These are phyloP conservation scores for Camponotus vicinus DNA, from an alignment of 1,140 invertebrate genomes.

Conservation along the genomic window DNA sequence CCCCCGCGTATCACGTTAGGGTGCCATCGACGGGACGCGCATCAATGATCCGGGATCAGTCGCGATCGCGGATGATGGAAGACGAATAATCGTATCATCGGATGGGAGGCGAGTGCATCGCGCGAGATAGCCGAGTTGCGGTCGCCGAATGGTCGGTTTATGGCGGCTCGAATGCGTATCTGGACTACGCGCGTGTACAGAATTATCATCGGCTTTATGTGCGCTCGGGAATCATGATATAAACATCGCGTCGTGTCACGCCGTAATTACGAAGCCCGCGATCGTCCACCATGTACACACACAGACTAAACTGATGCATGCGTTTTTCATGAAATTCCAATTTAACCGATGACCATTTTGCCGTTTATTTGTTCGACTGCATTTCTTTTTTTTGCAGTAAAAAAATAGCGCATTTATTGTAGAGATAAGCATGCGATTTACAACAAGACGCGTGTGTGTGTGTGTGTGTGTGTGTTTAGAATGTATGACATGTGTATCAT, in stretches of 20 bases:
- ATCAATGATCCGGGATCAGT: conserved; percentile 26
- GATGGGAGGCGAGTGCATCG: conserved; percentile 51
- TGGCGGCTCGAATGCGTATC: conserved; percentile 22
- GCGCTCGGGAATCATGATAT: conserved; percentile 6
- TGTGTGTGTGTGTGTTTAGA: too few relatives aligned
- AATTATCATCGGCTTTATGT: conserved; percentile 44
- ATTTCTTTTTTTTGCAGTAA: not conserved
- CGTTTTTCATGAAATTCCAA: not conserved
- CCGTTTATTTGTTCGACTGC: not conserved
- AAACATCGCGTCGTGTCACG: conserved; percentile 11
- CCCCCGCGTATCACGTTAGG: not conserved
- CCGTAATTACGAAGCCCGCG: not conserved
- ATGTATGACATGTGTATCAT: not conserved
- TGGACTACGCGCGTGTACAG: not conserved
- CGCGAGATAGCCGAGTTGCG: conserved; percentile 42
- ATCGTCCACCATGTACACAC: too few relatives aligned
- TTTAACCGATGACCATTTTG: not conserved
- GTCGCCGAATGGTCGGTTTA: conserved; percentile 10
- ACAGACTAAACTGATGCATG: not conserved
- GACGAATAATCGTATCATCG: conserved; percentile 57
- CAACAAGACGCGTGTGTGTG: not conserved
- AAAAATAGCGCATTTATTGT: not conserved
- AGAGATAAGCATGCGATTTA: not conserved
- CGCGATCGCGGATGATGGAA: conserved; percentile 47
- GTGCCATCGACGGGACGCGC: not conserved